Evolutionary conservation across 1,140 invertebrate species (phyloP).

Genomic region (Micrasema minimum): DNA sequence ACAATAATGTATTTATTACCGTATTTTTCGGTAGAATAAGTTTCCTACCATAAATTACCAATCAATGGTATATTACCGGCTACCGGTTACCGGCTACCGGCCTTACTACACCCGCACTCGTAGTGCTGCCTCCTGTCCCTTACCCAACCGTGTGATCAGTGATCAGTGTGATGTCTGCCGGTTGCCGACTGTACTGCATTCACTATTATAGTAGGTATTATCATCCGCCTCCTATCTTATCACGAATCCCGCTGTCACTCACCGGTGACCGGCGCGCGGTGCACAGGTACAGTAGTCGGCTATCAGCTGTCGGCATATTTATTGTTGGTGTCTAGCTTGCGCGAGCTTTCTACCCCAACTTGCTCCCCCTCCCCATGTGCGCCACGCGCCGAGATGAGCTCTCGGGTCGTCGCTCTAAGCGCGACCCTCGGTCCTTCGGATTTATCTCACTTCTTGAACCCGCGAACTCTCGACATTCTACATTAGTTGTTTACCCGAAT

Average conservation of each 20-base stretch:
- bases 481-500: conserved; percentile 27
- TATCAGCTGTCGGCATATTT: conserved; percentile 4
- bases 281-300: conserved; percentile 36
- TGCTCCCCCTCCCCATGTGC: too few species aligned
- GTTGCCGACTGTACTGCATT: neutral
- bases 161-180: neutral
- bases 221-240: conserved; percentile 32
- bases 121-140: neutral
- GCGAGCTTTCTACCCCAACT: neutral
- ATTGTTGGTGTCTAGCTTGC: neutral
- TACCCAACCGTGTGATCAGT: too few species aligned
- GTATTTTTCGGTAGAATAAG: too few species aligned
- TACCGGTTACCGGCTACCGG: too few species aligned
- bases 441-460: conserved; percentile 33
- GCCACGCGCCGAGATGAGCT: neutral
- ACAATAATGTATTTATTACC: too few species aligned
- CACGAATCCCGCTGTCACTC: conserved; percentile 19
- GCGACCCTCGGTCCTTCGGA: conserved; percentile 21
- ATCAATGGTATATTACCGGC: too few species aligned
- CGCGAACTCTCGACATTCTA: conserved; percentile 18
- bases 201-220: neutral
- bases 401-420: neutral
- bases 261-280: conserved; percentile 6
- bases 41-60: too few species aligned
- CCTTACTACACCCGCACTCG: neutral